Evolutionary conservation across 1,140 invertebrate species (phyloP).

Genomic region (Bombyx mori): DNA sequence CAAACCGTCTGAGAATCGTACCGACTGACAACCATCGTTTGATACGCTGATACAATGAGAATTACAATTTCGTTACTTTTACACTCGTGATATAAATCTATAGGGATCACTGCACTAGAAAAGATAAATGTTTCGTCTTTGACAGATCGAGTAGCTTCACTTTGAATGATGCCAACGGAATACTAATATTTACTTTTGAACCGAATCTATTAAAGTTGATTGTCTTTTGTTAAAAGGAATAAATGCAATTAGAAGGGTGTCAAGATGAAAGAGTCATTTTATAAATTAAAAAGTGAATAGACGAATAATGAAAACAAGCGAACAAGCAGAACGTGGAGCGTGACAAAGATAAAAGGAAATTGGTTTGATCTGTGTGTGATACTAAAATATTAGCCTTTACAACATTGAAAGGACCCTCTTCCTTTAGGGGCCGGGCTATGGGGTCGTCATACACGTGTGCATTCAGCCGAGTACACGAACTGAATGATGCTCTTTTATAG

Average conservation of each 20-base stretch:
- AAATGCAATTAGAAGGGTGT: slow-evolving; percentile 11
- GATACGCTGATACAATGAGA: slow-evolving; percentile 21
- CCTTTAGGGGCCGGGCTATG: slow-evolving; percentile 38
- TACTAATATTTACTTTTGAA: slow-evolving; percentile 20
- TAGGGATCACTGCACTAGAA: slow-evolving; percentile 26
- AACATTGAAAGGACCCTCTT: slow-evolving; percentile 48
- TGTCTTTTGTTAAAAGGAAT: slow-evolving; percentile 12
- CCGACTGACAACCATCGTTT: slow-evolving; percentile 22
- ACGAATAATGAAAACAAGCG: slow-evolving; percentile 19
- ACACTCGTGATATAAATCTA: slow-evolving; percentile 30
- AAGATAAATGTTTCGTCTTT: slow-evolving; percentile 22
- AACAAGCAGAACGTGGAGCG: slow-evolving; percentile 24
- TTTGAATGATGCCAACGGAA: slow-evolving; percentile 10
- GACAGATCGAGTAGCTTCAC: slow-evolving; percentile 15
- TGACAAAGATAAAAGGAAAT: slow-evolving; percentile 44
- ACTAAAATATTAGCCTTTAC: slow-evolving; percentile 29
- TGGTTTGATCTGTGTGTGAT: slow-evolving; percentile 28
- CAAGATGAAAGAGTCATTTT: slow-evolving; percentile 2
- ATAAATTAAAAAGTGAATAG: slow-evolving; percentile 9
- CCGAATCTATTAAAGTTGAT: slow-evolving; percentile 9
- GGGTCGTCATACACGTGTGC: slow-evolving; percentile 48
- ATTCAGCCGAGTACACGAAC: slow-evolving; percentile 30
- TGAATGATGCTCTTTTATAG: slow-evolving; percentile 19
- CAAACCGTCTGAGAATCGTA: slow-evolving; percentile 42
- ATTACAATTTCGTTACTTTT: slow-evolving; percentile 27